Evolutionary conservation across 2,888 invertebrate genomes (phyloP).

Genomic region (Coenonympha glycerion): DNA sequence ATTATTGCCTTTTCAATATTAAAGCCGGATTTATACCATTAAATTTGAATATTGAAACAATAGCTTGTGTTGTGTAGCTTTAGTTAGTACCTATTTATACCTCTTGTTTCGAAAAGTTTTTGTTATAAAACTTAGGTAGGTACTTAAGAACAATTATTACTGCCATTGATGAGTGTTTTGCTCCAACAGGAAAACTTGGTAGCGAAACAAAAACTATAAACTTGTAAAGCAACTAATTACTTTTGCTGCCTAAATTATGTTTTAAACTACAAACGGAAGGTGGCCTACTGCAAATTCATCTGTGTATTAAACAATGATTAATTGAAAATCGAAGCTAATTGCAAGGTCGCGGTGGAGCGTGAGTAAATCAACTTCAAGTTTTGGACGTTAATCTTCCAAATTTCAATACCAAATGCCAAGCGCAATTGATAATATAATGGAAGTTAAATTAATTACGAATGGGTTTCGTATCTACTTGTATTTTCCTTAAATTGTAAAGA

Average conservation of each 20-base stretch:
- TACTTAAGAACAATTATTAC: neutral
- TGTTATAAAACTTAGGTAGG: neutral
- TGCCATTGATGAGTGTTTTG: neutral
- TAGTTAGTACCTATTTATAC: no score
- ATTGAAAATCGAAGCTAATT: slow-evolving; percentile 1
- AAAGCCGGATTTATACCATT: neutral
- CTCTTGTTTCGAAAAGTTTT: neutral
- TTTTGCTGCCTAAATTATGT: neutral
- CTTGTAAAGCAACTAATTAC: neutral
- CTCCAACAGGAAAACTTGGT: neutral
- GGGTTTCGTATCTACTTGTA: no score
- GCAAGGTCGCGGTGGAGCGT: neutral
- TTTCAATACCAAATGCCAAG: neutral
- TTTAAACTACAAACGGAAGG: neutral
- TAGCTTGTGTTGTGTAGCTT: no score
- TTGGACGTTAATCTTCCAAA: neutral
- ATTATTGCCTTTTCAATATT: no score
- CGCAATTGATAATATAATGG: neutral
- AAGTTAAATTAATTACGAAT: neutral
- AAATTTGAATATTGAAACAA: neutral
- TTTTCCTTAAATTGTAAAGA: no score
- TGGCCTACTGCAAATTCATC: neutral
- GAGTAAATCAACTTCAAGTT: neutral
- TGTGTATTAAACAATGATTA: neutral
- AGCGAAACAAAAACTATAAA: neutral